Evolutionary conservation across 2,888 invertebrate species (phyloP), one percentile per base, ranked within the genome.

Genomic region (Eupithecia dodoneata): DNA sequence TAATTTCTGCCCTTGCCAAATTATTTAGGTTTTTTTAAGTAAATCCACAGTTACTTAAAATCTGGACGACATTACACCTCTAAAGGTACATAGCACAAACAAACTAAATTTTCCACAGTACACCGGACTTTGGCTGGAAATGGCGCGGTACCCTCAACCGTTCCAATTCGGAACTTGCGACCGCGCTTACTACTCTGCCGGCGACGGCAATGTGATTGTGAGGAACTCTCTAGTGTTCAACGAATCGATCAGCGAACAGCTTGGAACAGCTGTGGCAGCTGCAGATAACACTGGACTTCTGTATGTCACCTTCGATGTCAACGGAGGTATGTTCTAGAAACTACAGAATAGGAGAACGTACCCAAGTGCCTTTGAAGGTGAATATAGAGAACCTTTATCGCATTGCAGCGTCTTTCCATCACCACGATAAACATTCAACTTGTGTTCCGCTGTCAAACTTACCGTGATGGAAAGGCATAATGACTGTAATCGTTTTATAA

Each of bases 121-220:
- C 76, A 79, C 88, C 0, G 92, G 91, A 70, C 94, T 94, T 83
- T 97, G 97, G 97, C 96, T 95, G 84, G 97, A 97, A 89, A 94
- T 95, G 3, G 96, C 96, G 81, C 94, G 96, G 80, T 97, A 97
- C 85, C 96, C 96, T 74, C 94, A 96, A 71, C 76, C 95, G 0
- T 95, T 95, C 83, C 96, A 97, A 89, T 91, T 90, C 3, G 96
- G 96, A 0, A 94, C 96, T 82, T 97, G 97, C 84, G 95, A 96
- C 45, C 96, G 96, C 1, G 96, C 96, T 0, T 91, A 94, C 73
- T 97, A 96, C 89, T 86, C 86, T 2, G 79, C 85, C 0, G 89
- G 87, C 0, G 90, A 73, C 0, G 80, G 70, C 6, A 80, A 49
- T 0, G 81, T 90, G 0, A 75, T 83, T 0, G 88, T 93, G 2